A percentile compares a stretch with the other conserved stretches of the same genome.
Evolutionary conservation across 53 echinoderm and acorn worm genomes (phyloP).

Genomic region (Actinopyga echinites): DNA sequence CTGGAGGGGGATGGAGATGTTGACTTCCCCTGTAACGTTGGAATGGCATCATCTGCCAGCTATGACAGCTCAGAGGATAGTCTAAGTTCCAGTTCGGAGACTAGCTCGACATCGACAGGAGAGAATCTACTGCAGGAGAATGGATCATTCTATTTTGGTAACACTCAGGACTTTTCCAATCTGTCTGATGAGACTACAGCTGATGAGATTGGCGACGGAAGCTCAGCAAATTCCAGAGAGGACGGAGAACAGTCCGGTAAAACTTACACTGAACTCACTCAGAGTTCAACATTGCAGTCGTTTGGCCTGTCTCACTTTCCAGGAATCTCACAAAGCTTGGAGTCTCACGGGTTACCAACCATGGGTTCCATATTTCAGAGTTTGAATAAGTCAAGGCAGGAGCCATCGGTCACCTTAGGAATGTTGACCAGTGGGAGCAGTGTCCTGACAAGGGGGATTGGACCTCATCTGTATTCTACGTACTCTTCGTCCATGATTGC

Average conservation of each 20-base stretch:
- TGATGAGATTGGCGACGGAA: not conserved
- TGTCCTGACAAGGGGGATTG: not conserved
- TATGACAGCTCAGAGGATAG: constrained; percentile 90
- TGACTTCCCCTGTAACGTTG: constrained; percentile 35
- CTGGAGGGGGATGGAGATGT: constrained; percentile 46
- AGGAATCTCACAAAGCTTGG: not conserved
- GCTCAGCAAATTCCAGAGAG: not conserved
- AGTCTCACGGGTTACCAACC: constrained; percentile 17
- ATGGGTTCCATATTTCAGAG: constrained; percentile 46
- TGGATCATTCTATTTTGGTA: constrained; percentile 11
- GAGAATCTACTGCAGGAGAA: not conserved
- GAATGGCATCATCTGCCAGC: constrained; percentile 64
- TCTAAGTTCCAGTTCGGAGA: constrained; percentile 74
- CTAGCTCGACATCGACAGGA: constrained; percentile 62
- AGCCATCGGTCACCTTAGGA: constrained; percentile 19
- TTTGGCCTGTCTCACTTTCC: constrained; percentile 38
- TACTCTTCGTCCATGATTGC: constrained; percentile 43
- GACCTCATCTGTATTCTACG: constrained; percentile 32
- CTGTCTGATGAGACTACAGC: not conserved
- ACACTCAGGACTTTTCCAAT: constrained; percentile 13
- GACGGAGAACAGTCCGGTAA: constrained; percentile 31
- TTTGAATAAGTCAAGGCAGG: constrained; percentile 22
- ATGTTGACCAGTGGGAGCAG: constrained; percentile 16
- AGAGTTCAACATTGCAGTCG: constrained; percentile 35
- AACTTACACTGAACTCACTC: constrained; percentile 67